phyloP scores from a whole-genome alignment of 2,113 vertebrate genomes.

The Bolborhynchus lineola region DNA sequence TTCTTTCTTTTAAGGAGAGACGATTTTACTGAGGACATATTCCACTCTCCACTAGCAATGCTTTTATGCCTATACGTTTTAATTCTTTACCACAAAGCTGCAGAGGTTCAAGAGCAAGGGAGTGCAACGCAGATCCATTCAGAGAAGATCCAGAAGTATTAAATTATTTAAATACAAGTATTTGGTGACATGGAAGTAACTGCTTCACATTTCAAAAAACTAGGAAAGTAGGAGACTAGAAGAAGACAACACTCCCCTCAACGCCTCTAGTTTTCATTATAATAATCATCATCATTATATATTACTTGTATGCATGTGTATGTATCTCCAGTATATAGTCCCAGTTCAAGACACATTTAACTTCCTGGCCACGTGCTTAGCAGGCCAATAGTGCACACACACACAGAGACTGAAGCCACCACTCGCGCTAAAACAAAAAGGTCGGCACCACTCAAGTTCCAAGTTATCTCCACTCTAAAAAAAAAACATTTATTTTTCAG shows the following conservation, averaged over 20 bases:
- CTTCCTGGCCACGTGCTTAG: accelerated
- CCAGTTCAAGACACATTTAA: not conserved
- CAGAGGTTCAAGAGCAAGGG: not conserved
- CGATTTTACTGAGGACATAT: not conserved
- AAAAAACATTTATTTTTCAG: not conserved
- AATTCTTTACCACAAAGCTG: not conserved
- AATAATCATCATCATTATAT: not conserved
- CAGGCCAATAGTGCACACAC: not conserved
- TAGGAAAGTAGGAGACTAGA: not conserved
- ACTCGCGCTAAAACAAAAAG: not conserved
- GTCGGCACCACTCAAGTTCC: not conserved
- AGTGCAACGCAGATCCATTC: not conserved
- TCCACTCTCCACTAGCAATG: not conserved
- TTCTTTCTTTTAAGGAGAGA: not conserved
- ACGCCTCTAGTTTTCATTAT: not conserved
- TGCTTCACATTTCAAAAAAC: not conserved
- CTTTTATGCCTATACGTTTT: not conserved
- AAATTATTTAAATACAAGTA: not conserved
- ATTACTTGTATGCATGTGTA: accelerated
- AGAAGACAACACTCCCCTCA: not conserved
- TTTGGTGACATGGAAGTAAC: not conserved
- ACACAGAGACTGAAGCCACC: not conserved
- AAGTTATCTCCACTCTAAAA: not conserved
- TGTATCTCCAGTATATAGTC: not conserved
- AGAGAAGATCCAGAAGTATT: not conserved